phyloP scores from a whole-genome alignment of 2,888 invertebrate species.

The Altica lythri region DNA sequence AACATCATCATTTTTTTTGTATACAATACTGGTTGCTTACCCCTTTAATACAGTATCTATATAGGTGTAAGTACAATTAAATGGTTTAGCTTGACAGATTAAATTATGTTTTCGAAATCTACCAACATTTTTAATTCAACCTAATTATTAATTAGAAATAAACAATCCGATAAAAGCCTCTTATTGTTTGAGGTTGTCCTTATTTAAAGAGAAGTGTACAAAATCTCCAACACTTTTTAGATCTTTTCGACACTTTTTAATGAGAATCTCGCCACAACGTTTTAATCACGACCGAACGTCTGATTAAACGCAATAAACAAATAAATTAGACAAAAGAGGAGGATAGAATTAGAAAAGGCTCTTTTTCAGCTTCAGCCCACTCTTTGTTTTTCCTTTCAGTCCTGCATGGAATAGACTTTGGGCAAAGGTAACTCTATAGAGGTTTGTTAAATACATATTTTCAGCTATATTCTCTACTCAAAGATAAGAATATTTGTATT shows the following conservation, averaged over 20 bases:
- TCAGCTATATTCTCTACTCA: no score
- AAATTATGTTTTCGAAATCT: no score
- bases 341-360: background rate
- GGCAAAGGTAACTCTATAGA: no score
- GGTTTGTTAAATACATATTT: no score
- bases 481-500: no score
- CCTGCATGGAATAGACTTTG: no score
- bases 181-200: background rate
- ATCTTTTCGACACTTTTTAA: constrained; percentile 12
- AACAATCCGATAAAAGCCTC: background rate
- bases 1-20: no score
- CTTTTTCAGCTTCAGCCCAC: background rate
- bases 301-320: constrained; percentile 17
- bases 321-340: constrained; percentile 15
- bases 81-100: no score
- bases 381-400: background rate
- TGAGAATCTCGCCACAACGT: constrained; percentile 9
- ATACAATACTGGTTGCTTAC: no score
- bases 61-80: no score
- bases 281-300: constrained; percentile 15
- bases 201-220: constrained; percentile 1
- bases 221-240: background rate
- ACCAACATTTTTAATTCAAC: no score
- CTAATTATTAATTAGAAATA: background rate
- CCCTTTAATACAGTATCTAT: no score